A percentile compares a stretch with the other conserved stretches of the same genome.
These are phyloP conservation scores for Lasioglossum vierecki DNA, from an alignment of 2,888 invertebrate species.

Conservation along the genomic window DNA sequence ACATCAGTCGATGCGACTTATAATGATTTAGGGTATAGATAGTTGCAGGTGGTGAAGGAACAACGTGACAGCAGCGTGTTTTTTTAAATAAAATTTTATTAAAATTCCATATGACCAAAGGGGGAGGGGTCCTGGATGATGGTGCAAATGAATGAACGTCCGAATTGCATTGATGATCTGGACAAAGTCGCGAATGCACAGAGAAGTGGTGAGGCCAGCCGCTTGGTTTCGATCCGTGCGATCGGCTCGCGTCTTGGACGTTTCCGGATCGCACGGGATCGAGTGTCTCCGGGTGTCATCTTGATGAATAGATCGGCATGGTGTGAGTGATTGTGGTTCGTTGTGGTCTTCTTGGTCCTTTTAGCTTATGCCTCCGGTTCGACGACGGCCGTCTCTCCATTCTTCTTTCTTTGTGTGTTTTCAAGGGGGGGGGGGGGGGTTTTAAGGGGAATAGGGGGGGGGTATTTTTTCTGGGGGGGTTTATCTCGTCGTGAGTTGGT, in stretches of 20 bases:
- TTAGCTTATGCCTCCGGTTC: background rate
- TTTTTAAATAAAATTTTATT: constrained; percentile 77
- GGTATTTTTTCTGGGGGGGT: constrained; percentile 53
- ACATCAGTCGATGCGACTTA: too few species aligned
- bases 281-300: constrained; percentile 13
- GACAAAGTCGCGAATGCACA: constrained; percentile 41
- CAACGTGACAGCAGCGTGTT: background rate
- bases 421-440: constrained; percentile 33
- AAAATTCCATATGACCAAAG: constrained; percentile 71
- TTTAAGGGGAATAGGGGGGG: constrained; percentile 47
- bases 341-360: background rate
- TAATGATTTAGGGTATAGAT: too few species aligned
- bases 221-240: constrained; percentile 19
- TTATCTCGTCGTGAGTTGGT: constrained; percentile 68
- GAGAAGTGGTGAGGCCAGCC: constrained; percentile 33
- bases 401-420: constrained; percentile 31
- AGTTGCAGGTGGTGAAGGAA: background rate
- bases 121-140: constrained; percentile 56
- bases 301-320: constrained; percentile 23
- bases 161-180: constrained; percentile 55
- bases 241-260: constrained; percentile 7
- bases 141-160: constrained; percentile 59
- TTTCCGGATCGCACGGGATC: background rate
- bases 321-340: constrained; percentile 3
- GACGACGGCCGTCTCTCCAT: background rate